Base-by-base conservation (phyloP, 2,797 vertebrate genomes). In the Myotis vivesi region DNA sequence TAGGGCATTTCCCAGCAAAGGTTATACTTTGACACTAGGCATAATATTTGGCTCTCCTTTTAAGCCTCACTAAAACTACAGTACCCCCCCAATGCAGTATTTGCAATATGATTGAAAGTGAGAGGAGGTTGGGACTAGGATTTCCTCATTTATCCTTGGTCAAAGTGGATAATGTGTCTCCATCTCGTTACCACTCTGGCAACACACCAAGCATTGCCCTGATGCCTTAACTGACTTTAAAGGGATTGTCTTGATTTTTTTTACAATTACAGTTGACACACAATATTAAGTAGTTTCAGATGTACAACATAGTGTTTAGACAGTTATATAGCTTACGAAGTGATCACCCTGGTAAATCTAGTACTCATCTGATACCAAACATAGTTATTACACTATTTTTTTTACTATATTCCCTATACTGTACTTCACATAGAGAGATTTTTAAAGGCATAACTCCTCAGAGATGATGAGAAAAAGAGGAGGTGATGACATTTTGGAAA, bases 391-490 rank as follows among this genome's bases (percentile, higher is more conserved):
- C 20, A 68, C 19, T 36, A 36, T 66, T 66, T n/a, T 66, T n/a
- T 66, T 66, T n/a, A 66, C 30, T 66, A n/a, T 66, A 66, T 66
- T n/a, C 15, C 30, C 30, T n/a, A 33, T 19, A n/a, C 62, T 66
- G 6, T 66, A 66, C 7, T 66, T 66, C 62, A 66, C 62, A n/a
- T 81, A 53, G 71, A 33, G 57, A 55, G 46, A 51, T 49, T n/a
- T 85, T 86, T 73, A 76, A 41, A 41, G 73, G 72, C 64, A 55
- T 82, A 91, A 79, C 68, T 94, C n/a, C 44, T 85, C 46, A 73
- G 44, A 89, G 57, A 91, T 55, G 57, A 91, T 55, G 22, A 94
- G 75, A 82, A 82, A 94, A 89, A 91, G 25, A 85, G n/a, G 75
- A 57, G 55, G 55, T 57, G 30, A 73, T 79, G 73, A 73, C 38